phyloP scores from a whole-genome alignment of 1,140 invertebrate genomes.

The Ridgeia piscesae region DNA sequence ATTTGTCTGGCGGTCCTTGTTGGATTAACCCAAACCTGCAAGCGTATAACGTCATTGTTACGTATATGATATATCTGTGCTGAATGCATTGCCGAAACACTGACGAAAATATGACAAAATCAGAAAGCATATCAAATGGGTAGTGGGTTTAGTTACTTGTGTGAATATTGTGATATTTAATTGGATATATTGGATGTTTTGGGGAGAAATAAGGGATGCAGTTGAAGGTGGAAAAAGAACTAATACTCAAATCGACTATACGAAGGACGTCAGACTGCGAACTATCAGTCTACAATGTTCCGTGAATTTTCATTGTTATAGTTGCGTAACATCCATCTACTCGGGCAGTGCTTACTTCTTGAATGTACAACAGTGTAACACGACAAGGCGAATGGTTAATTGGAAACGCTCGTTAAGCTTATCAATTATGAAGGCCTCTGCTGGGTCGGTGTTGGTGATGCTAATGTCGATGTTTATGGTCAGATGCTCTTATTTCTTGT shows the following conservation, averaged over 20 bases:
- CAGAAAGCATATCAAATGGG: not conserved
- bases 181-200: too few species aligned
- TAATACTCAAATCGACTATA: too few species aligned
- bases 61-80: not conserved
- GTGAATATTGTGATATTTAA: too few species aligned
- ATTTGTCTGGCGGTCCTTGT: not conserved
- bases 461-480: not conserved
- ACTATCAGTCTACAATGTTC: not conserved
- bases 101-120: not conserved
- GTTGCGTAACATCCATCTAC: not conserved
- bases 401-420: not conserved
- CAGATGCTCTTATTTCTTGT: not conserved
- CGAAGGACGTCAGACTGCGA: not conserved
- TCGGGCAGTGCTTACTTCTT: not conserved
- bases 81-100: not conserved
- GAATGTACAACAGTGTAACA: too few species aligned
- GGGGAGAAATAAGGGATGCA: too few species aligned
- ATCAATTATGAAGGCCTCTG: not conserved
- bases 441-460: not conserved
- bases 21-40: not conserved
- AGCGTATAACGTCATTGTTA: not conserved
- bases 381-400: not conserved
- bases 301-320: not conserved
- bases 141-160: not conserved
- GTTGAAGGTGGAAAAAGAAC: too few species aligned